Evolutionary conservation across 92 coral and sea anemone genomes (phyloP), one percentile per base, ranked within the genome.

Genomic region (Bergia puertoricense): DNA sequence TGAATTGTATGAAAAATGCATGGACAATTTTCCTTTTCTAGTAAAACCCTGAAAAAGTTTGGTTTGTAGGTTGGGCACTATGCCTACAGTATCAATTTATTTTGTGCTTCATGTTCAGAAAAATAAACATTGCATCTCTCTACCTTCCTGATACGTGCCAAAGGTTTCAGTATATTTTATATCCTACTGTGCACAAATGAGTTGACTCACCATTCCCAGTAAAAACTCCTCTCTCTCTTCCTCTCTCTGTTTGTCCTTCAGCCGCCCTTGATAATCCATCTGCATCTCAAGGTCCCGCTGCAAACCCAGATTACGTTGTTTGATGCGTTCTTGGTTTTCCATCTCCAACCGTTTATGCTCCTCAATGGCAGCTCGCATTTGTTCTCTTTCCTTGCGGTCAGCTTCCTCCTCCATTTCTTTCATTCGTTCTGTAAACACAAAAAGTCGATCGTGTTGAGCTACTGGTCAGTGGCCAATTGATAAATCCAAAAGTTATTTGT

Each of bases 221-320:
- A 93, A 80, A 89, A 92, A 97, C 38, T 97, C 98, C 50, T 96
- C 91, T 36, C 86, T 91, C 74, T 95, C 99, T 41, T 95, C 97
- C 20, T 95, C 98, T 82, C 90, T 88, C 65, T 94, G 95, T 37
- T 90, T 94, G 57, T 90, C 88, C 83, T 93, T 95, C 71, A 93
- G 67, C 50, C 92, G 89, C 54, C 87, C 90, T 62, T 95, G 98
- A 85, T 97, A 97, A 54, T 91, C 98, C 41, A 97, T 97, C 90
- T 97, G 99, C 98, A 94, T 94, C 88, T 91, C 96, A 38, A 97
- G 95, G 73, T 97, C 96, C 10, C 91, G 82, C 91, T 97, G 99
- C 79, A 89, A 92, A 10, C 89, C 84, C 13, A 91, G 65, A 81
- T 97, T 93, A 45, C 95, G 94, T 42, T 97, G 94, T 85, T 91